Evolutionary conservation across 2,113 vertebrate genomes (phyloP), one percentile per base, ranked within the genome.

Genomic region (Amphiprion ocellaris): DNA sequence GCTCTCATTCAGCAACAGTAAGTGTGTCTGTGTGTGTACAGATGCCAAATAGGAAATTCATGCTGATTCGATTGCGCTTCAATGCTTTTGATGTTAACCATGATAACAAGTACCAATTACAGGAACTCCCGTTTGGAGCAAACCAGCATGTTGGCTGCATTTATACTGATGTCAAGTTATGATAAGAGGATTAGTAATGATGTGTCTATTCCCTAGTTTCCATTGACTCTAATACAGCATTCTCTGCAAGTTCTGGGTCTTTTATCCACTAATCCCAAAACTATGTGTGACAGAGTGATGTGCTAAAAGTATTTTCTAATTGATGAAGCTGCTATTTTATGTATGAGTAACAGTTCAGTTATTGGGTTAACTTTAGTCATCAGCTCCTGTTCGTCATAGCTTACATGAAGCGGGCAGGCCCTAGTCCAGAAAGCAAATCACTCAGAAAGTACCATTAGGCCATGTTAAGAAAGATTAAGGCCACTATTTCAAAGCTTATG

Each of bases 381-480:
- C 50, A 59, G 46, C 62, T 83, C 55, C 49, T 70, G 46, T 65
- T 30, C 19, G 14, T 81, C 83, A 68, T 4, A 1, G 6, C 79
- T 85, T 61, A 69, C 70, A 59, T 72, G 41, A 56, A 76, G 56
- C 68, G 17, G 24, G 4, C 37, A 69, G 54, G 52, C n/a, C 52
- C 47, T 16, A 62, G 46, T 79, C 77, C 71, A 75, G 68, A 59
- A 33, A 64, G 64, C 24, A 71, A 81, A 77, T 64, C 49, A 71
- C 71, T 83, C 67, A n/a, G 77, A 69, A 73, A 87, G 80, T 72
- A 66, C 73, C 76, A 87, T 92, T 88, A 91, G 80, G 82, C 63
- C 81, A 86, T 84, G 88, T 91, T 89, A 90, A 79, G 64, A 44
- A 54, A 83, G 85, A 91, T 92, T 89, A 91, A 85, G 86, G 84